A percentile compares a stretch with the other conserved stretches of the same genome.
Evolutionary conservation across 2,797 vertebrate species (phyloP).

Genomic region (Megaceryle alcyon): DNA sequence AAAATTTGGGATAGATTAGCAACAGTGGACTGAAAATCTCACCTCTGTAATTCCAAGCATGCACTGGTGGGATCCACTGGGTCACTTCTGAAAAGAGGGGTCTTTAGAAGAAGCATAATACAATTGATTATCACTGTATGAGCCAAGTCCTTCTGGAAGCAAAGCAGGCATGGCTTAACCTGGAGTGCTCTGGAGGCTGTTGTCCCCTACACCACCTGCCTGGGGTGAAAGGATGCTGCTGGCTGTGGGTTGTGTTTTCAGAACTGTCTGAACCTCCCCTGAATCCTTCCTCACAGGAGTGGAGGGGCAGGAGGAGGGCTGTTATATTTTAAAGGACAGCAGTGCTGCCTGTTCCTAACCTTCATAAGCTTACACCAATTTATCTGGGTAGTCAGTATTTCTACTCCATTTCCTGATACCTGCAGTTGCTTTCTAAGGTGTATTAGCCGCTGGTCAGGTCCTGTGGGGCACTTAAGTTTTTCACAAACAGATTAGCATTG

Average conservation of each 20-base stretch:
- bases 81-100: background rate
- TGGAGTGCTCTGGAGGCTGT: background rate
- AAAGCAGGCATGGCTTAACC: background rate
- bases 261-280: background rate
- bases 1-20: background rate
- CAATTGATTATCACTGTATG: background rate
- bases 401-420: background rate
- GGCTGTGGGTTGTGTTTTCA: fast-evolving
- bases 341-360: background rate
- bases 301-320: background rate
- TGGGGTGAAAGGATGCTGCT: background rate
- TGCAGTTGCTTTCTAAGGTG: background rate
- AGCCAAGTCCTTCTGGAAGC: background rate
- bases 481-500: background rate
- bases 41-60: background rate
- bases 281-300: background rate
- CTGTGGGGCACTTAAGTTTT: background rate
- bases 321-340: background rate
- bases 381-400: background rate
- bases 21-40: background rate
- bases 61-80: background rate
- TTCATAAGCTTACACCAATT: background rate
- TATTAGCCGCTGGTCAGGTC: background rate
- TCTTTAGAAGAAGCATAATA: background rate
- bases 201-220: background rate